Base-by-base conservation (phyloP, 2,113 vertebrate genomes). In the Megatriorchis doriae region DNA sequence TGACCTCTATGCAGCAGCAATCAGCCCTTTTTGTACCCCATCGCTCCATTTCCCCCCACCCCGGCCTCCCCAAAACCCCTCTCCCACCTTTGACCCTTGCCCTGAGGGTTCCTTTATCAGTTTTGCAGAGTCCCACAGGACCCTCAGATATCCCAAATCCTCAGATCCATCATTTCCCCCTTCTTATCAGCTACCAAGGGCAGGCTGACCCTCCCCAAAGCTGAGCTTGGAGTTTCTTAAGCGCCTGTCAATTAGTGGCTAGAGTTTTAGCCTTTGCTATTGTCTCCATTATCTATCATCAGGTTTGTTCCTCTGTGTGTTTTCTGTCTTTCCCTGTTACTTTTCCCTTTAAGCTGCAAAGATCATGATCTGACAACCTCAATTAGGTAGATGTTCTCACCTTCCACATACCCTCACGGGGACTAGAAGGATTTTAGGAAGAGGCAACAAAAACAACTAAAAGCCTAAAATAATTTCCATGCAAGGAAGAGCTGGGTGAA, bases 331-430 rank as follows among this genome's bases (percentile, higher is more conserved):
- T 19, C 66, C 29, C 43, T 21, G 50, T 25, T 18, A 7, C 52
- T 67, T 29, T 36, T 36, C 31, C 27, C 45, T 34, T 38, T 7
- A 27, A 58, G 43, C 42, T 48, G 27, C 26, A 38, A 48, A 53
- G 29, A 26, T 78, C 48, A 22, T n/a, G 56, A 34, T 34, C 42
- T 43, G 73, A 56, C 50, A 27, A 10, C 36, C 26, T 48, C 43
- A 27, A 5, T 4, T 56, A 31, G 20, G 32, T 32, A 32, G 59
- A 43, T 26, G 26, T 8, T 56, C 48, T 38, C 73, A 29, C 26
- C 36, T 43, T 43, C 73, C 58, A 23, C 47, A 2, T 13, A 27
- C 15, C 43, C 43, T 50, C 1, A 1, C 0, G 1, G n/a, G 63
- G n/a, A 77, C 20, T 18, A 20, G 66, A 40, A 43, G 38, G 34